Evolutionary conservation across 1,140 invertebrate genomes (phyloP), one percentile per base, ranked within the genome.

Genomic region (Drosophila cardini): DNA sequence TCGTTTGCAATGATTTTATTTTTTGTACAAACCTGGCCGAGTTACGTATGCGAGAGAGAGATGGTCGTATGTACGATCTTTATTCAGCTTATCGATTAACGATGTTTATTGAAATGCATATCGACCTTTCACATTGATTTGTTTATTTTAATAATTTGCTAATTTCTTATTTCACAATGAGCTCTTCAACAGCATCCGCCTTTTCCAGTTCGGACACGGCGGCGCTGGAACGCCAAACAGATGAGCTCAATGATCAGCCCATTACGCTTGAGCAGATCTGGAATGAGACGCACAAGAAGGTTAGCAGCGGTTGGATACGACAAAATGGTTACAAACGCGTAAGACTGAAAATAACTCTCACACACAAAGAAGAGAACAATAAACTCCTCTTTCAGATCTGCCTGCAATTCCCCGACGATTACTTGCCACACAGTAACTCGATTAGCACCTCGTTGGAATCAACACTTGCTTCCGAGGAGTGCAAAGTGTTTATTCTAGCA

Each of bases 361-460:
- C 48, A 57, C 55, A 10, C 21, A 2, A 45, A 50, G 46, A 57
- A 58, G 58, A 26, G 53, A 4, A 7, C 40, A 52, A 48, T 57
- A 68, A 4, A 63, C 69, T 74, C 56, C 52, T 21, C 72, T 67
- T 62, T 77, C 72, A 97, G 97, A 95, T 98, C 30, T 97, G 97
- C 70, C 92, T 98, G 48, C 98, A 98, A 93, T 98, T 99, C 93
- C 97, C 98, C 9, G 98, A 99, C 93, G 93, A 95, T 34, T 93
- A 97, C 50, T 93, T 98, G 62, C 73, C 90, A 21, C 94, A 96
- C 92, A 95, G 97, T 60, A 93, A 94, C n/a, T 89, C 93, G 62
- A 94, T 98, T 65, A 94, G 94, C 67, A 92, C 94, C 46, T 92
- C 93, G 79, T 92, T 99, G 11, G 94, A 96, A 87, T 13, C 50